Conservation (phyloP, 2,113 vertebrate genomes). For the Pteropus alecto region DNA sequence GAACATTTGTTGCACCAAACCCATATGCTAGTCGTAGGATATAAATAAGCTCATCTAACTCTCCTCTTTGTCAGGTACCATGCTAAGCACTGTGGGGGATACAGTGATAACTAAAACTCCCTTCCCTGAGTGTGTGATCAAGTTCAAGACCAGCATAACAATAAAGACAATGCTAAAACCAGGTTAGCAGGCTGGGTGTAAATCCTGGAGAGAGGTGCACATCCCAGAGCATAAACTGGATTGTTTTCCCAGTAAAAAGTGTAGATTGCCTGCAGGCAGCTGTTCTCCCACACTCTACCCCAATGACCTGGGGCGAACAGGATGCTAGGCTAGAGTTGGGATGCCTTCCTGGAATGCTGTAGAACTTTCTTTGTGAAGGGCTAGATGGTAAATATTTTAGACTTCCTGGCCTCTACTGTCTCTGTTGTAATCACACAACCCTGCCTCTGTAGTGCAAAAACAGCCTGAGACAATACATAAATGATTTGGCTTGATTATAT, state of each 20-base stretch:
- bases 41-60: constrained; percentile 17
- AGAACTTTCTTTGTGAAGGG: neutral
- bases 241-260: neutral
- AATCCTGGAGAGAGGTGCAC: neutral
- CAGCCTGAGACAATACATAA: neutral
- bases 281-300: neutral
- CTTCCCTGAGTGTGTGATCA: neutral
- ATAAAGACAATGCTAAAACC: neutral
- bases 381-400: neutral
- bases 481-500: neutral
- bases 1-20: constrained; percentile 36
- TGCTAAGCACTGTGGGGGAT: neutral
- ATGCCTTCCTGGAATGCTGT: neutral
- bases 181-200: neutral
- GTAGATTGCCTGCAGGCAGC: neutral
- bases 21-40: neutral
- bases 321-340: neutral
- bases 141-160: neutral
- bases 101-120: neutral
- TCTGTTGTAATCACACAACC: neutral
- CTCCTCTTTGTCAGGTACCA: neutral
- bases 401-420: neutral
- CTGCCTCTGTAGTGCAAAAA: neutral
- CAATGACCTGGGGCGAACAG: neutral
- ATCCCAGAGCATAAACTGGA: neutral